A percentile compares a stretch with the other conserved stretches of the same genome.
Evolutionary conservation across 2,797 vertebrate genomes (phyloP).

Genomic region (Champsocephalus esox): DNA sequence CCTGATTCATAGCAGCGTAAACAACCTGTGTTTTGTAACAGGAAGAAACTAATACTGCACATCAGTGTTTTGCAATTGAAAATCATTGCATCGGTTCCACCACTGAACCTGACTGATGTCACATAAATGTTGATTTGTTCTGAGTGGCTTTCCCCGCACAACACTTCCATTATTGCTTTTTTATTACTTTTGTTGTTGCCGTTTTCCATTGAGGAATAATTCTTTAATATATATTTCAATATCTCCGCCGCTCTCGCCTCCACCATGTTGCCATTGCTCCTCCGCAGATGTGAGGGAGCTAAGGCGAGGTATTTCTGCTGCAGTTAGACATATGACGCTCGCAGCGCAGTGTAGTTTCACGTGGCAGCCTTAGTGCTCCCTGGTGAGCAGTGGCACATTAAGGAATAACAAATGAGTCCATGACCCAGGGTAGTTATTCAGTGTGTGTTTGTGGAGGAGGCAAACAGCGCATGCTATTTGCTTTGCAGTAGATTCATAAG

Average conservation of each 20-base stretch:
- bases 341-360: slow-evolving; percentile 56
- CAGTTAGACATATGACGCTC: slow-evolving; percentile 68
- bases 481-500: slow-evolving; percentile 78
- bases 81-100: slow-evolving; percentile 73
- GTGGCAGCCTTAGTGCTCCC: slow-evolving; percentile 71
- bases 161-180: slow-evolving; percentile 82
- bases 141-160: slow-evolving; percentile 73
- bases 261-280: slow-evolving; percentile 54
- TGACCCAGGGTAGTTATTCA: slow-evolving; percentile 77
- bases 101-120: slow-evolving; percentile 76
- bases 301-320: slow-evolving; percentile 54
- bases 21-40: slow-evolving; percentile 28
- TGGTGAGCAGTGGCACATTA: slow-evolving; percentile 80
- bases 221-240: slow-evolving; percentile 84
- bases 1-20: slow-evolving; percentile 25
- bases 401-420: slow-evolving; percentile 82
- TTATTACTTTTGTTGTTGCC: slow-evolving; percentile 82
- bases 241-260: slow-evolving; percentile 63
- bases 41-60: slow-evolving; percentile 65
- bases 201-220: slow-evolving; percentile 83
- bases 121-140: slow-evolving; percentile 82
- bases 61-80: slow-evolving; percentile 75
- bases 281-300: slow-evolving; percentile 40
- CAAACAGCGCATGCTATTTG: slow-evolving; percentile 75
- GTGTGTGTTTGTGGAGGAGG: slow-evolving; percentile 72